Evolutionary conservation across 1,140 invertebrate species (phyloP).

Genomic region (Papilio polyxenes): DNA sequence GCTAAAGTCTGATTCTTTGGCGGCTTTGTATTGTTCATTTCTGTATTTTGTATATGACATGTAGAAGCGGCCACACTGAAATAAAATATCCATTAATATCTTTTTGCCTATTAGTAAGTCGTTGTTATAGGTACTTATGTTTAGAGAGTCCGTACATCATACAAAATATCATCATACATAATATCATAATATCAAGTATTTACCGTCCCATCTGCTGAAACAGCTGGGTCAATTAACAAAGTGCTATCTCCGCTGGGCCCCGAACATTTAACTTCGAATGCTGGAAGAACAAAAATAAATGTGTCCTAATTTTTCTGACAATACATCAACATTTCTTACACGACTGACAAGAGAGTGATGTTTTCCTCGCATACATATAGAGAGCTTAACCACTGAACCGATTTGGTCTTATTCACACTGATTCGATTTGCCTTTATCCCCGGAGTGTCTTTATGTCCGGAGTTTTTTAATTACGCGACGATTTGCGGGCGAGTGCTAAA

Average conservation of each 20-base stretch:
- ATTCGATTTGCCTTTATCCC: too few relatives aligned
- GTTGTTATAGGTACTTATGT: background rate
- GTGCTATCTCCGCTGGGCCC: slow-evolving; percentile 6
- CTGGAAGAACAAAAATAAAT: slow-evolving; percentile 1
- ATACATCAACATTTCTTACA: too few relatives aligned
- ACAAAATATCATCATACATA: too few relatives aligned
- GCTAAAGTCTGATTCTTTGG: background rate
- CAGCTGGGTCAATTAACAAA: slow-evolving; percentile 13
- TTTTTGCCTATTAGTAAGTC: background rate
- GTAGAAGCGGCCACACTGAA: slow-evolving; percentile 18
- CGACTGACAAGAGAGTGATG: too few relatives aligned
- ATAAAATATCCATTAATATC: background rate
- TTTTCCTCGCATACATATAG: too few relatives aligned
- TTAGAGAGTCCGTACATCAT: background rate
- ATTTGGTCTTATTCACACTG: too few relatives aligned
- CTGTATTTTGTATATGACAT: background rate
- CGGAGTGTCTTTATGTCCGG: too few relatives aligned
- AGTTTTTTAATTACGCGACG: too few relatives aligned
- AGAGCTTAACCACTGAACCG: too few relatives aligned
- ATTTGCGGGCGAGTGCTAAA: too few relatives aligned
- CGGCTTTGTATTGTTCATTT: background rate
- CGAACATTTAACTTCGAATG: slow-evolving; percentile 3
- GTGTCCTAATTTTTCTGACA: too few relatives aligned
- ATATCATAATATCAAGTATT: too few relatives aligned
- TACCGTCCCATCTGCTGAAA: slow-evolving; percentile 25